phyloP scores from a whole-genome alignment of 2,888 invertebrate genomes.

The Disparrhopalites patrizii region DNA sequence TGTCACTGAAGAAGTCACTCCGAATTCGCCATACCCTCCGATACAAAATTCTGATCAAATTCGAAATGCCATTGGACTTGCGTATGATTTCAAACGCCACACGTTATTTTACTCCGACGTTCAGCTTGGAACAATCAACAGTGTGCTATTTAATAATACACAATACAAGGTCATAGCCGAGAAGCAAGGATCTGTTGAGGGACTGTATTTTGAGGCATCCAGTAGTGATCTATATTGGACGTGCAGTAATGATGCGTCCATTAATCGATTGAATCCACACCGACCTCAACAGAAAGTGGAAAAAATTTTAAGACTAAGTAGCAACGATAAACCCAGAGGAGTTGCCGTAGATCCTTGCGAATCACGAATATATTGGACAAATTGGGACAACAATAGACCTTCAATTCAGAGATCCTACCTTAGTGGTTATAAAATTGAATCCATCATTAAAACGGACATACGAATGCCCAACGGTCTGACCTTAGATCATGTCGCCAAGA shows the following conservation, averaged over 20 bases:
- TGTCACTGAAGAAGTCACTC: slow-evolving; percentile 62
- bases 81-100: slow-evolving; percentile 68
- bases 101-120: slow-evolving; percentile 84
- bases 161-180: slow-evolving; percentile 64
- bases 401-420: slow-evolving; percentile 72
- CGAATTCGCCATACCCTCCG: slow-evolving; percentile 72
- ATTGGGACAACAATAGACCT: slow-evolving; percentile 56
- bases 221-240: slow-evolving; percentile 71
- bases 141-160: slow-evolving; percentile 74
- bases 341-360: slow-evolving; percentile 80
- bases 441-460: slow-evolving; percentile 72
- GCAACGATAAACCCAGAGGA: slow-evolving; percentile 75
- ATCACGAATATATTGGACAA: slow-evolving; percentile 44
- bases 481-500: slow-evolving; percentile 68
- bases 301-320: slow-evolving; percentile 61
- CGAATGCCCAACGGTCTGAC: slow-evolving; percentile 81
- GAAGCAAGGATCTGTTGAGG: slow-evolving; percentile 83
- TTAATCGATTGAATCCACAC: slow-evolving; percentile 58
- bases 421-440: slow-evolving; percentile 64
- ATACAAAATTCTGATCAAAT: slow-evolving; percentile 69
- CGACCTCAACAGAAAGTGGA: slow-evolving; percentile 49
- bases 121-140: slow-evolving; percentile 76
- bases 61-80: slow-evolving; percentile 80
- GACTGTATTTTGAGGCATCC: slow-evolving; percentile 70
- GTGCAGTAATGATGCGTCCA: slow-evolving; percentile 71